A percentile compares a stretch with the other conserved stretches of the same genome.
These are phyloP conservation scores for Thaumatotibia leucotreta DNA, from an alignment of 1,140 invertebrate species.

Conservation along the genomic window DNA sequence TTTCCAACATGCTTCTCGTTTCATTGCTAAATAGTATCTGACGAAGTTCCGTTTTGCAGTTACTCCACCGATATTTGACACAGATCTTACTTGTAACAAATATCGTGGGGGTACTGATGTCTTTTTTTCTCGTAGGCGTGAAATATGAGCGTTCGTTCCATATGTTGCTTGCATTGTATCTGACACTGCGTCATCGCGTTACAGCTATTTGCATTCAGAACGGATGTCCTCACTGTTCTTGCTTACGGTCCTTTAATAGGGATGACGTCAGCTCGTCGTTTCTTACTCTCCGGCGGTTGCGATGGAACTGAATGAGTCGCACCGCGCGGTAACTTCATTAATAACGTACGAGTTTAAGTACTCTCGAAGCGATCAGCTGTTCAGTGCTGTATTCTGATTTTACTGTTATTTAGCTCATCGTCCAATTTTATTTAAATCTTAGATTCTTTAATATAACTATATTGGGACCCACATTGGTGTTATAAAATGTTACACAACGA, in stretches of 20 bases:
- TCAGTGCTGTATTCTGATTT: conserved; percentile 17
- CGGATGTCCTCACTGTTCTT: conserved; percentile 54
- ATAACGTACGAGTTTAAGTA: no score
- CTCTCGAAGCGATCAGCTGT: conserved; percentile 34
- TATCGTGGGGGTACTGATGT: background rate
- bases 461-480: no score
- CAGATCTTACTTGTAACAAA: background rate
- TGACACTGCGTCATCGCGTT: conserved; percentile 37
- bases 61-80: conserved; percentile 11
- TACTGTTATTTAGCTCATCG: conserved; percentile 3
- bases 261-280: conserved; percentile 57
- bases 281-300: conserved; percentile 42
- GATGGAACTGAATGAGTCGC: conserved; percentile 47
- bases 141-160: conserved; percentile 27
- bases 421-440: conserved; percentile 14
- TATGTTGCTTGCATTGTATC: conserved; percentile 16
- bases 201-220: conserved; percentile 43
- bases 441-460: no score
- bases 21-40: conserved; percentile 38
- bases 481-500: no score
- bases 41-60: conserved; percentile 35
- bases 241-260: conserved; percentile 46
- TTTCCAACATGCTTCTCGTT: conserved; percentile 44
- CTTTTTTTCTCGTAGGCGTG: conserved; percentile 20
- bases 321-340: conserved; percentile 34